Base-by-base conservation (phyloP, 1,140 invertebrate species). In the Pteromalus puparum region DNA sequence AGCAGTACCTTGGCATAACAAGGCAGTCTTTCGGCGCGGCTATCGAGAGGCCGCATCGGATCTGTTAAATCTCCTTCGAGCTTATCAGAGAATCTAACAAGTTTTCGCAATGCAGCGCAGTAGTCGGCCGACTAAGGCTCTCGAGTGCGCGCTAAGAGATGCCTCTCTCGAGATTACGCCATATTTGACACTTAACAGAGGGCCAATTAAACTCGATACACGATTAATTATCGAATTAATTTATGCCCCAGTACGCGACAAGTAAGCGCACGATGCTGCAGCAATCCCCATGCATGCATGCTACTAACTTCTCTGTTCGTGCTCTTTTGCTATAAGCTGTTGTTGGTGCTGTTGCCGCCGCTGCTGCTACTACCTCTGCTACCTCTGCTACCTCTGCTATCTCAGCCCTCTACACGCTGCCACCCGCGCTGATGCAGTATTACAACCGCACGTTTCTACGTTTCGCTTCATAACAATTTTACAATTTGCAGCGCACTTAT, bases 161-260 rank as follows among this genome's bases (percentile, higher is more conserved):
- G 26, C 48, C 72, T 74, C n/a, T 9, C 21, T 13, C 15, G 26
- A 80, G 76, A 79, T 73, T 80, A 79, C 76, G 76, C 24, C 61
- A 42, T 24, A 67, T 18, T 84, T 84, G 83, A 80, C 83, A 84
- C 83, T 84, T 84, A 84, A 84, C 83, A 84, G 83, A 80, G 83
- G 65, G 26, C 83, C 83, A 84, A 84, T 84, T 84, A 84, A 84
- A 34, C 48, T 80, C 67, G n/a, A 84, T 80, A 83, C 67, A 84
- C 76, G 83, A 84, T 68, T 84, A 84, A 84, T 84, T 84, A 80
- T 84, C 75, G 68, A 80, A 84, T 80, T 84, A 84, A 79, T 74
- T 84, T 80, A 84, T 84, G 46, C 24, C 28, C 42, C 4, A 78
- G 30, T 21, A 12, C 24, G 34, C 61, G 61, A 83, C 38, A 76